Evolutionary conservation across 2,888 invertebrate genomes (phyloP).

Genomic region (Xestobium rufovillosum): DNA sequence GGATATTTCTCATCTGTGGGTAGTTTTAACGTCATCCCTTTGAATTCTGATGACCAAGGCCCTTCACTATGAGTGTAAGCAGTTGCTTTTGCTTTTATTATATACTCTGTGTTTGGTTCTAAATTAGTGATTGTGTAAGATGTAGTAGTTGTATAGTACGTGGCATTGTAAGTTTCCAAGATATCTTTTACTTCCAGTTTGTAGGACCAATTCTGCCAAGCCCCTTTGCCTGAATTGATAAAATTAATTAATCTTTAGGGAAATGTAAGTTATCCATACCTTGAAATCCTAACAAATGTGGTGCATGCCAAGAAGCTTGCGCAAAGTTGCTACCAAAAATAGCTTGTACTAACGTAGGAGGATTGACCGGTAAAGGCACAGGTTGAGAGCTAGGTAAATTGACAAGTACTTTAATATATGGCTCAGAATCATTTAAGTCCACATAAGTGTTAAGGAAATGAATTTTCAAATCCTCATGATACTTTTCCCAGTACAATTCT

Average conservation of each 20-base stretch:
- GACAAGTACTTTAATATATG: constrained; percentile 41
- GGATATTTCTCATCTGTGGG: constrained; percentile 52
- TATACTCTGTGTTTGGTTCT: constrained; percentile 68
- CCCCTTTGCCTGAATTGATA: constrained; percentile 47
- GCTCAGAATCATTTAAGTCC: constrained; percentile 38
- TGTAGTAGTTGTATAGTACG: constrained; percentile 52
- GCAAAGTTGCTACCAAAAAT: constrained; percentile 70
- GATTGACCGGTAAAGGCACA: constrained; percentile 67
- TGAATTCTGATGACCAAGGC: constrained; percentile 72
- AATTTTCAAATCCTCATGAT: constrained; percentile 57
- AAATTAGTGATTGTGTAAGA: constrained; percentile 61
- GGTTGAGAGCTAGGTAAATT: constrained; percentile 70
- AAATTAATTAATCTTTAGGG: constrained; percentile 5
- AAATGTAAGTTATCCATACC: too few relatives aligned
- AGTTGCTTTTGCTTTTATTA: constrained; percentile 71
- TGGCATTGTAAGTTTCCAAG: too few relatives aligned
- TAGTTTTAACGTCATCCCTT: constrained; percentile 56
- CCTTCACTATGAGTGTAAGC: constrained; percentile 69
- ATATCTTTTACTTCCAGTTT: constrained; percentile 58
- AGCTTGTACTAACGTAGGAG: constrained; percentile 73
- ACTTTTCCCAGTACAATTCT: constrained; percentile 71
- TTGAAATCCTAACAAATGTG: constrained; percentile 68
- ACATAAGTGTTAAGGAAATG: constrained; percentile 75
- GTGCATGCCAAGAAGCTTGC: constrained; percentile 74
- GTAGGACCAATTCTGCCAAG: constrained; percentile 72